phyloP scores from a whole-genome alignment of 2,797 vertebrate species.

The Carcharodon carcharias region DNA sequence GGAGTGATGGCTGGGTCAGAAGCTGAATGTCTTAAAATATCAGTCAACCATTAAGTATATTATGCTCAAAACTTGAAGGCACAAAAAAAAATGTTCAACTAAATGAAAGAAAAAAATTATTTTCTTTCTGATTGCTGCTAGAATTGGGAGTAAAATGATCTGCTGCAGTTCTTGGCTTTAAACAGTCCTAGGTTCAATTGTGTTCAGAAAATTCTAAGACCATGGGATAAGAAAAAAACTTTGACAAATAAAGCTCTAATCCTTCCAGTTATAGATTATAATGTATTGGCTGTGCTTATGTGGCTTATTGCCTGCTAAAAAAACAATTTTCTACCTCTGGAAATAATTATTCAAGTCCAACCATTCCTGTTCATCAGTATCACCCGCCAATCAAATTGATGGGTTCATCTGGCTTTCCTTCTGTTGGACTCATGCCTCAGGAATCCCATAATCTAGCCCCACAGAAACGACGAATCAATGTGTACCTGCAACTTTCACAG shows the following conservation, averaged over 20 bases:
- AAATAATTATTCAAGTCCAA: background rate
- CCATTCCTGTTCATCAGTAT: background rate
- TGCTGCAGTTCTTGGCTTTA: background rate
- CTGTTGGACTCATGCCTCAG: background rate
- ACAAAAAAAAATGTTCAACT: background rate
- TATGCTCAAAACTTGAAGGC: background rate
- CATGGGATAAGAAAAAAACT: background rate
- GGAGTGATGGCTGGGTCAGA: background rate
- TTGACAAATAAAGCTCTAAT: background rate
- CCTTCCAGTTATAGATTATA: background rate
- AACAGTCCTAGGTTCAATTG: background rate
- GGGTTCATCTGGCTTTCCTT: background rate
- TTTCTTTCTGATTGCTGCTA: background rate
- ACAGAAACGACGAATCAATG: background rate
- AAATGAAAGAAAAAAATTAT: background rate
- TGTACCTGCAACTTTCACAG: background rate
- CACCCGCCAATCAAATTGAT: conserved; percentile 5
- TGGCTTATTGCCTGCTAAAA: background rate
- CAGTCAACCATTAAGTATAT: background rate
- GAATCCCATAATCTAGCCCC: background rate
- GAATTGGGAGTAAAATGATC: background rate
- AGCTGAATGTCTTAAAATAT: background rate
- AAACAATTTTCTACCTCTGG: background rate
- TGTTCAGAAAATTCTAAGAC: background rate
- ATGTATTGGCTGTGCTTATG: background rate